Evolutionary conservation across 2,888 invertebrate species (phyloP).

Genomic region (Folsomia candida): DNA sequence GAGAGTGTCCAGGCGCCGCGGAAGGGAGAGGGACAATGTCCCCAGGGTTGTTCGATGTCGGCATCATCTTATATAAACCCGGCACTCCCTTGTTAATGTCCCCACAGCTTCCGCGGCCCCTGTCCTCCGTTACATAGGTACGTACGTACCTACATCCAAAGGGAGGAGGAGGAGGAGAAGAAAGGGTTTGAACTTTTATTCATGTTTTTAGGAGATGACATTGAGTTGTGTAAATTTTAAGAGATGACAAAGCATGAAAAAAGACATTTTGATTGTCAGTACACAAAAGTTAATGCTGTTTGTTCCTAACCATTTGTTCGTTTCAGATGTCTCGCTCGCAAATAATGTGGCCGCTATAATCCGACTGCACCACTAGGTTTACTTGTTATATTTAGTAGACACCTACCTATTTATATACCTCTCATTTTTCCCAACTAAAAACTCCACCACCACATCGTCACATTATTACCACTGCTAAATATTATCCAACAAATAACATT

Average conservation of each 20-base stretch:
- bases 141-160: too few species aligned
- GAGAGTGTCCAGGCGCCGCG: too few species aligned
- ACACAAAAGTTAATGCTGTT: slow-evolving; percentile 42
- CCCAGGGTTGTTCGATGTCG: too few species aligned
- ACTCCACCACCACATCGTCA: background rate
- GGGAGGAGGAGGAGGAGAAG: too few species aligned
- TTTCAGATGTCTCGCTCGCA: background rate
- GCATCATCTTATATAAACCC: too few species aligned
- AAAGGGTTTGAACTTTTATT: background rate
- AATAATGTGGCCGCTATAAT: background rate
- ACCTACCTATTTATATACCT: too few species aligned
- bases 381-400: too few species aligned
- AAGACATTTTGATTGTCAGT: slow-evolving; percentile 43
- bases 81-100: too few species aligned
- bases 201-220: slow-evolving; percentile 11
- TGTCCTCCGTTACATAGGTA: too few species aligned
- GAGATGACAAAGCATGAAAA: slow-evolving; percentile 30
- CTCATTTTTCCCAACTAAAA: background rate
- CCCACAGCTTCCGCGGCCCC: too few species aligned
- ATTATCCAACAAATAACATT: background rate
- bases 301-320: slow-evolving; percentile 33
- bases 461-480: background rate
- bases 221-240: slow-evolving; percentile 36
- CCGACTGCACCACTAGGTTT: too few species aligned
- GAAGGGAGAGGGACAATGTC: too few species aligned